These are phyloP conservation scores for Seira ritae DNA, from an alignment of 2,888 invertebrate species.

Conservation along the genomic window DNA sequence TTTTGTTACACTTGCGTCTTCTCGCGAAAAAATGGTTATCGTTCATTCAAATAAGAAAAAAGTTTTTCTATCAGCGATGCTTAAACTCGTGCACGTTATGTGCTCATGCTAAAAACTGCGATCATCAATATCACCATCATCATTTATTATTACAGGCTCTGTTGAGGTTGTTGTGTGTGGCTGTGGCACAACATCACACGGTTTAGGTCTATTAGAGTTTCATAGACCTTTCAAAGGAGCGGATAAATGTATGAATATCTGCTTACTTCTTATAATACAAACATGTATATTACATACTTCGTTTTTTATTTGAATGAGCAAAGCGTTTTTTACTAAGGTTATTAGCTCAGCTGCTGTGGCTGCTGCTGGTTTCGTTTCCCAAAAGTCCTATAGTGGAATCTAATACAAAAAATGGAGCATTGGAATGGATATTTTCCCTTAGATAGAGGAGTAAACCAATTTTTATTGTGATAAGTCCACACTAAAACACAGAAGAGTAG, in stretches of 20 bases:
- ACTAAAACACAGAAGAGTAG: not conserved
- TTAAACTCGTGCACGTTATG: not conserved
- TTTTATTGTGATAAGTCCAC: slow-evolving; percentile 7
- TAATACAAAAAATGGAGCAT: not conserved
- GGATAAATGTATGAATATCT: too few relatives aligned
- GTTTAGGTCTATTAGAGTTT: slow-evolving; percentile 1
- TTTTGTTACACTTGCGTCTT: slow-evolving; percentile 14
- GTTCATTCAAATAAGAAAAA: not conserved
- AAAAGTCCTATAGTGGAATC: not conserved
- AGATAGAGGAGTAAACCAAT: not conserved
- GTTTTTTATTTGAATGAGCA: not conserved
- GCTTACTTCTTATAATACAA: too few relatives aligned
- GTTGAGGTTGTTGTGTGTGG: not conserved
- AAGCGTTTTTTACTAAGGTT: slow-evolving; percentile 3
- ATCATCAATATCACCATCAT: not conserved
- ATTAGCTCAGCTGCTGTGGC: slow-evolving; percentile 35
- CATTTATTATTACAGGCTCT: not conserved
- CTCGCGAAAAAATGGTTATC: slow-evolving; percentile 16
- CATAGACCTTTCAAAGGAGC: not conserved
- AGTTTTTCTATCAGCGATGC: not conserved
- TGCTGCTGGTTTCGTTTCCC: slow-evolving; percentile 15
- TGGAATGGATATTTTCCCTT: not conserved
- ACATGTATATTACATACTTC: not conserved
- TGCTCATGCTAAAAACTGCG: slow-evolving; percentile 1
- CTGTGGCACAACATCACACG: not conserved